Base-by-base conservation (phyloP, 23 tunicate genomes). In the Oikopleura vanhoeffeni region DNA sequence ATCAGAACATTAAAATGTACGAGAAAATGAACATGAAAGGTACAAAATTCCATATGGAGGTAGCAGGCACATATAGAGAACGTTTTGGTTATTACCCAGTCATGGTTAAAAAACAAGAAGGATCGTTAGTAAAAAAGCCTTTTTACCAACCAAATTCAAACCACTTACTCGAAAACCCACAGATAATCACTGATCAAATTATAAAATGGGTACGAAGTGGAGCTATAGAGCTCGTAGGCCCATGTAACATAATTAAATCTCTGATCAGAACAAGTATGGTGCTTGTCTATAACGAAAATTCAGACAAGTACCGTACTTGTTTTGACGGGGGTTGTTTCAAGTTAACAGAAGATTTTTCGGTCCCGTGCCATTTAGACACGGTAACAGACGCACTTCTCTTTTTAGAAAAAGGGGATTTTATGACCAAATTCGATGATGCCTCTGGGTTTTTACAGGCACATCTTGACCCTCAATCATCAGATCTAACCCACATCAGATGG, bases 381-480 rank as follows among this genome's bases (percentile, higher is more conserved):
- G 27, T 18, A 32, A 30, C 79, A 2, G 34, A 71, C 2, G 34
- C 32, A 30, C 32, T 71, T 2, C 34, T 2, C 79, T 32, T 71
- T 24, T 2, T 71, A 3, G 34, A 30, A 18, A 71, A 71, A 32
- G 79, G 38, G 34, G 38, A 71, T 2, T 30, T 24, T 71, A 18
- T 71, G 79, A 18, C 79, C 27, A 71, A 71, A 71, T 71, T 71
- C 2, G 79, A 71, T 38, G 79, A 71, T 71, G 32, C 27, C 34
- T 2, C 4, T 28, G 79, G 79, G 4, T 71, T 71, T 30, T 71
- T 71, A 3, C 79, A 71, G 34, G 4, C 4, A 2, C 27, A 24
- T 33, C 32, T 71, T 3, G 38, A 71, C 38, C 27, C 27, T 28
- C 32, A 2, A 18, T 13, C 34, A 18, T 18, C 36, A 71, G 79